Evolutionary conservation across 35 echinoderm and acorn worm species (phyloP).

Genomic region (Amphiura filiformis): DNA sequence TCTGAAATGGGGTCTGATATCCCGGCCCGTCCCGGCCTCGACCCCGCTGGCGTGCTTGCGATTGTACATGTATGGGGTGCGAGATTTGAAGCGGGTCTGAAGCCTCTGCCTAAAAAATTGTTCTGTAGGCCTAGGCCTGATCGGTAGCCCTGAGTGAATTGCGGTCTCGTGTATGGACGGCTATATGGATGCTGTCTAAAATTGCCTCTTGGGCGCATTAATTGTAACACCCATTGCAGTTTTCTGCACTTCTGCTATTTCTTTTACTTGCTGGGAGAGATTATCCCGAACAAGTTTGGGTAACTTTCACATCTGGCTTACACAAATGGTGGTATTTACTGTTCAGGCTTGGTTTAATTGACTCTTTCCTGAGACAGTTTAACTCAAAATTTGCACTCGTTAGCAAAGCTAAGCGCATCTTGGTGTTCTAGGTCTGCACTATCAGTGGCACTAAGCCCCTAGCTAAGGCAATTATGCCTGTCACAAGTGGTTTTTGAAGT

Average conservation of each 20-base stretch:
- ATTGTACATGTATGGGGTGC: too few relatives aligned
- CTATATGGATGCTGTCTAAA: too few relatives aligned
- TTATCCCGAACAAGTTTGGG: slow-evolving; percentile 56
- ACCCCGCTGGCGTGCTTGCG: too few relatives aligned
- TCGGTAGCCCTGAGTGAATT: too few relatives aligned
- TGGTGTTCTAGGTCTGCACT: background rate
- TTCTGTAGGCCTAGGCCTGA: too few relatives aligned
- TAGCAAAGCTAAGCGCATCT: slow-evolving; percentile 26
- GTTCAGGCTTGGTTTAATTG: slow-evolving; percentile 52
- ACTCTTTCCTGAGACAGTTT: slow-evolving; percentile 28
- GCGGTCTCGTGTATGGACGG: too few relatives aligned
- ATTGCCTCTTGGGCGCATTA: too few relatives aligned
- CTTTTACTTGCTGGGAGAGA: slow-evolving; percentile 52
- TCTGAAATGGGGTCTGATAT: too few relatives aligned
- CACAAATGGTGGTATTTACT: slow-evolving; percentile 5
- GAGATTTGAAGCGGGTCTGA: too few relatives aligned
- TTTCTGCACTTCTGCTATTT: slow-evolving; percentile 52
- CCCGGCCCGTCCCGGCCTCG: too few relatives aligned
- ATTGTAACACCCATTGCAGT: slow-evolving; percentile 11
- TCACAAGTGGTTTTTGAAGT: slow-evolving; percentile 40
- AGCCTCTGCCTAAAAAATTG: too few relatives aligned
- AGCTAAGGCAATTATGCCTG: slow-evolving; percentile 31
- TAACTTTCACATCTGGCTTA: slow-evolving; percentile 13
- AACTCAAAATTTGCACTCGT: slow-evolving; percentile 38
- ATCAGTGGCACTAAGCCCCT: background rate